Base-by-base conservation (phyloP, 1,140 invertebrate species). In the Panagrolaimus sp. region DNA sequence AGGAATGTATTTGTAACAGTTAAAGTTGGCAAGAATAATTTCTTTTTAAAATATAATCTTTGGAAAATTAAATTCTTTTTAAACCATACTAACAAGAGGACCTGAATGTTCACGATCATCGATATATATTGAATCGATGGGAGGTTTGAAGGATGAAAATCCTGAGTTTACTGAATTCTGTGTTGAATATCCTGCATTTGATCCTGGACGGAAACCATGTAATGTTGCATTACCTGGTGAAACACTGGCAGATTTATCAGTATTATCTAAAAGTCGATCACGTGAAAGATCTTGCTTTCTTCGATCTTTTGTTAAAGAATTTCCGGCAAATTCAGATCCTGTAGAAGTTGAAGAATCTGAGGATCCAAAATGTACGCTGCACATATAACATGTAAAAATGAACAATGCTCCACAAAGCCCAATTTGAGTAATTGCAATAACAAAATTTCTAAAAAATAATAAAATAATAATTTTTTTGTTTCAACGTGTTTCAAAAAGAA, bases 351-450 rank as follows among this genome's bases (percentile, higher is more conserved):
- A 57, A 38, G 31, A 38, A 38, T 38, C 31, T 4, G 51, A 57
- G 11, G 51, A 57, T 27, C 51, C 51, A n/a, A 57, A 57, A 57
- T 57, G 51, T 2, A 57, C 20, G 51, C 51, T 57, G 27, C 51
- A 57, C 8, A 57, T 25, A 16, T 57, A 57, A 27, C 51, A 57
- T 25, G 51, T 57, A 27, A 57, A 57, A 16, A 57, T 57, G 51
- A 57, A 57, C 2, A 57, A 27, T n/a, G 51, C 51, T 27, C 20
- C 51, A 27, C 27, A 20, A 57, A 57, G 51, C 9, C 20, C 51
- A 25, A 57, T 57, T 57, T 57, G 51, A 25, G 51, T 57, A 11
- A 57, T 57, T 57, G 51, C 51, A 23, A 57, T 57, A 20, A 57
- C 27, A 20, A 57, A 25, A 57, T 57, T 57, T 5, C 51, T 57